Percentiles rank a stretch among this genome's conserved stretches.
phyloP scores from a whole-genome alignment of 53 echinoderm and acorn worm genomes.

The Echinarachnius parma region DNA sequence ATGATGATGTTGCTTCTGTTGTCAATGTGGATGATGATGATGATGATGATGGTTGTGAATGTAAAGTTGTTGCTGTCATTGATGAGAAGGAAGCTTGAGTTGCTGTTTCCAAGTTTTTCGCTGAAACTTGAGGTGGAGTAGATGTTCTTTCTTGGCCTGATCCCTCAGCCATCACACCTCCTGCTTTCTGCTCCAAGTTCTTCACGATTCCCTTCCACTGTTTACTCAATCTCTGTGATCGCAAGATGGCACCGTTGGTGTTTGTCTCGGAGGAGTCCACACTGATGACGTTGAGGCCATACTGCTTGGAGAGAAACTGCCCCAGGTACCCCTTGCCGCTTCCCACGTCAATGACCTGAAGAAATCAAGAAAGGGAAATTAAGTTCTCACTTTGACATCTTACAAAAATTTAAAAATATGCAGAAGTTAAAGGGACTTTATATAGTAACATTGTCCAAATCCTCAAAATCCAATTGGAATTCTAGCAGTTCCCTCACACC shows the following conservation, averaged over 20 bases:
- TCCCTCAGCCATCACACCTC: neutral
- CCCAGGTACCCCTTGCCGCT: slow-evolving; percentile 99
- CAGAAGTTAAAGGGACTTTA: too few species aligned
- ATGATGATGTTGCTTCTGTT: neutral
- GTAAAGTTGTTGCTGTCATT: neutral
- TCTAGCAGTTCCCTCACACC: too few species aligned
- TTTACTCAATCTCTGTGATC: slow-evolving; percentile 50
- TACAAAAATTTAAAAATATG: too few species aligned
- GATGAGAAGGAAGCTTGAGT: neutral
- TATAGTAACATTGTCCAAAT: too few species aligned
- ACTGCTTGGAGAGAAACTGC: slow-evolving; percentile 64
- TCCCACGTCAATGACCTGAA: slow-evolving; percentile 88
- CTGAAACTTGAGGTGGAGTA: too few species aligned
- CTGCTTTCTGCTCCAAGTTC: neutral
- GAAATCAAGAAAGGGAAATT: neutral
- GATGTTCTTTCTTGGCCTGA: neutral
- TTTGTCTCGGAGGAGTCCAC: slow-evolving; percentile 83
- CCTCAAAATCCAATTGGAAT: too few species aligned
- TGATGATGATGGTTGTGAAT: neutral
- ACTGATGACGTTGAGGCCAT: slow-evolving; percentile 73
- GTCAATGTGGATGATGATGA: neutral
- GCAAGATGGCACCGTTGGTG: slow-evolving; percentile 72
- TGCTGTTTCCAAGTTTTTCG: too few species aligned
- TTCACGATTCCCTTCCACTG: slow-evolving; percentile 28
- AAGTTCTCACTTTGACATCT: neutral